Conservation (phyloP, 2,888 invertebrate genomes). For the Limnephilus marmoratus region DNA sequence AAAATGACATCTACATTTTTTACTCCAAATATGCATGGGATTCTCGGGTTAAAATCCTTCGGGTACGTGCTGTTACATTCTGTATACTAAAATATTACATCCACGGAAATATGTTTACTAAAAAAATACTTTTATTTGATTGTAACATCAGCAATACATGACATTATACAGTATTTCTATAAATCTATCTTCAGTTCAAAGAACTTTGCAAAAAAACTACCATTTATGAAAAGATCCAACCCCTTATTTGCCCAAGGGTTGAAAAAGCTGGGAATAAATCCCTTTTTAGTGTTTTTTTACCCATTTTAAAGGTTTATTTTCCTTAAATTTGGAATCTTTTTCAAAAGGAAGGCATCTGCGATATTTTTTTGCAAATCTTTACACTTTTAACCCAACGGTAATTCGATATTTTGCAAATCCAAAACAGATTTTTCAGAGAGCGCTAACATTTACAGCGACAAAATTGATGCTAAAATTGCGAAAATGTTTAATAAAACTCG, state of each 20-base stretch:
- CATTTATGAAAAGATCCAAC: not conserved
- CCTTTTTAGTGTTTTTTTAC: not conserved
- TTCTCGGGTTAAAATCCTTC: too few relatives aligned
- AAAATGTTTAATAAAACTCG: too few relatives aligned
- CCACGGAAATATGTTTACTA: too few relatives aligned
- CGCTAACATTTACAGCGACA: too few relatives aligned
- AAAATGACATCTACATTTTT: too few relatives aligned
- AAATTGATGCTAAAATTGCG: too few relatives aligned
- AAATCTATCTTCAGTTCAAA: not conserved
- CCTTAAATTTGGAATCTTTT: slow-evolving; percentile 57
- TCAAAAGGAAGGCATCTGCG: slow-evolving; percentile 16
- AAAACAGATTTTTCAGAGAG: not conserved
- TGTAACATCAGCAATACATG: too few relatives aligned
- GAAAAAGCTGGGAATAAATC: not conserved
- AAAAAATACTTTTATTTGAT: too few relatives aligned
- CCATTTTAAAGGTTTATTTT: not conserved
- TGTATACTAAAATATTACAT: too few relatives aligned
- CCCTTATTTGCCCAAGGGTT: not conserved
- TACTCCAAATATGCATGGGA: too few relatives aligned
- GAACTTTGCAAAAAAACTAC: not conserved
- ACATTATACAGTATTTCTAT: not conserved
- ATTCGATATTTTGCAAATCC: not conserved
- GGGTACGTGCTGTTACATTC: too few relatives aligned
- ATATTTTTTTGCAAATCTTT: not conserved
- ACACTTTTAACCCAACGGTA: not conserved